These are phyloP conservation scores for Leptinotarsa haldemani DNA, from an alignment of 2,888 invertebrate genomes.

Conservation along the genomic window DNA sequence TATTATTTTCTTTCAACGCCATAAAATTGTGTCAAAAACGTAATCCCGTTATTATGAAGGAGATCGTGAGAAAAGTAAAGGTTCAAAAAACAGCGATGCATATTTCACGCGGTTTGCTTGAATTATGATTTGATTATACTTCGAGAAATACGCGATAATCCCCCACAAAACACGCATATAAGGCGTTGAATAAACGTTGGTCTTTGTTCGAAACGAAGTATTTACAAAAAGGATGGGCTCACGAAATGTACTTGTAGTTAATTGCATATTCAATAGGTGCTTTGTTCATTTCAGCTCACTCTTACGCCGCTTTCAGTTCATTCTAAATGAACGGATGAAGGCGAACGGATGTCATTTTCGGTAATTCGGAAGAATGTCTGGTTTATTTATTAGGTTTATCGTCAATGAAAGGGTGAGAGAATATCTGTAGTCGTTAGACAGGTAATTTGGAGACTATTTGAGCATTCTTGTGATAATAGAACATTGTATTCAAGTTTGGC, in stretches of 20 bases:
- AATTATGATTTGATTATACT: constrained; percentile 16
- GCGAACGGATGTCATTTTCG: constrained; percentile 17
- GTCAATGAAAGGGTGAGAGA: neutral
- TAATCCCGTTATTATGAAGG: neutral
- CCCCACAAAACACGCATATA: constrained; percentile 22
- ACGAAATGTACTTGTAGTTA: constrained; percentile 26
- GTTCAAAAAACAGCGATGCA: neutral
- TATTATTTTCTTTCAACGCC: neutral
- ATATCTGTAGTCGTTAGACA: neutral
- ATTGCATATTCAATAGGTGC: constrained; percentile 33
- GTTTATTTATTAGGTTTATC: constrained; percentile 15
- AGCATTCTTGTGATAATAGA: neutral
- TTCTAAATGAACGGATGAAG: constrained; percentile 24
- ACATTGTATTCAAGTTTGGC: too few relatives aligned
- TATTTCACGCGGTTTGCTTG: constrained; percentile 12
- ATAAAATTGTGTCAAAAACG: neutral
- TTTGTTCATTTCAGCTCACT: constrained; percentile 28
- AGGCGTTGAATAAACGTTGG: constrained; percentile 24
- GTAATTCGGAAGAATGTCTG: neutral
- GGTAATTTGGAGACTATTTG: neutral
- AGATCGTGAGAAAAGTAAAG: neutral
- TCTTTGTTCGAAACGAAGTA: constrained; percentile 28
- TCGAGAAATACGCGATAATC: constrained; percentile 4
- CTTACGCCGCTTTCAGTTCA: constrained; percentile 23
- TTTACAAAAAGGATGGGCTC: constrained; percentile 27